Percentiles rank a stretch among this genome's conserved stretches.
phyloP scores from a whole-genome alignment of 2,797 vertebrate species.

The Scyliorhinus canicula region DNA sequence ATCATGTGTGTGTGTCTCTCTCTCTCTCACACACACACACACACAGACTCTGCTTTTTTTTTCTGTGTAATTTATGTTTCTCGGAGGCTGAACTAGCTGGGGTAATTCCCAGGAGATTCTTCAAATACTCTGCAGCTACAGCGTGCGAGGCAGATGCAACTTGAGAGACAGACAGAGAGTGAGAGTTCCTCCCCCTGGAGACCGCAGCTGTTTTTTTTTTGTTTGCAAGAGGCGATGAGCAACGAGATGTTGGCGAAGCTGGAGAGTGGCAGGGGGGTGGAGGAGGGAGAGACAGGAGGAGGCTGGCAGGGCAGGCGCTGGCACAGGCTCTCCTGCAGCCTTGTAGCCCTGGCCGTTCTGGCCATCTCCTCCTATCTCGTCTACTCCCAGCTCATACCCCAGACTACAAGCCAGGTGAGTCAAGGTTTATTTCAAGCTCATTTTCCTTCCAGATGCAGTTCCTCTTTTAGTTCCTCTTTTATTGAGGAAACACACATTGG shows the following conservation, averaged over 20 bases:
- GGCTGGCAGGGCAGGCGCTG: not conserved
- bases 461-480: no score
- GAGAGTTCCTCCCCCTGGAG: no score
- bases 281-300: not conserved
- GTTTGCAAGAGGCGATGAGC: not conserved
- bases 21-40: no score
- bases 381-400: not conserved
- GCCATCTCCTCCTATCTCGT: not conserved
- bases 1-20: not conserved
- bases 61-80: not conserved
- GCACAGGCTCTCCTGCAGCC: accelerated
- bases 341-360: not conserved
- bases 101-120: not conserved
- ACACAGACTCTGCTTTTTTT: no score
- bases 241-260: not conserved
- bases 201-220: not conserved
- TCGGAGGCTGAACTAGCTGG: not conserved
- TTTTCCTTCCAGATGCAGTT: not conserved
- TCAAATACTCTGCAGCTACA: not conserved
- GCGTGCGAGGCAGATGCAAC: not conserved
- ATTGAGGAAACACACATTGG: no score
- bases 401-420: not conserved
- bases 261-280: not conserved
- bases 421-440: not conserved
- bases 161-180: not conserved